Conservation (phyloP, 2,888 invertebrate species). For the Prosopocoilus inquinatus region DNA sequence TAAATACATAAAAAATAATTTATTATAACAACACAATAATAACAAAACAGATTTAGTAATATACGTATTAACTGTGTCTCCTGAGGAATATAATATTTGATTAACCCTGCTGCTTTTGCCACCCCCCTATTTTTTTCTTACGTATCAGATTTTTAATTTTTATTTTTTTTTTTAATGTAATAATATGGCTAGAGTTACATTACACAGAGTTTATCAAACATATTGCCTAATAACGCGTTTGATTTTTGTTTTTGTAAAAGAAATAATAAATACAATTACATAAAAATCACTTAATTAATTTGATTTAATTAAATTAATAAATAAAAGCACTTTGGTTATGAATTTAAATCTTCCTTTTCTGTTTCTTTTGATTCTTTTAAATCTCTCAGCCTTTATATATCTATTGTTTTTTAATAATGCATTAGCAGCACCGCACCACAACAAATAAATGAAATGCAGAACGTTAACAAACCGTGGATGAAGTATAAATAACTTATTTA, state of each 20-base stretch:
- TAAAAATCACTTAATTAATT: too few species aligned
- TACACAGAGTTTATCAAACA: neutral
- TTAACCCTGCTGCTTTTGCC: constrained; percentile 8
- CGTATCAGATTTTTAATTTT: neutral
- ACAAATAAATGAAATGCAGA: neutral
- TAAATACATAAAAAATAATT: too few species aligned
- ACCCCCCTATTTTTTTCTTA: neutral
- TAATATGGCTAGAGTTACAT: neutral
- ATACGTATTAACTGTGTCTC: constrained; percentile 41
- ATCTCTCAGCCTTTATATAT: neutral
- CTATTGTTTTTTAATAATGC: constrained; percentile 8
- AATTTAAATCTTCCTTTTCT: neutral
- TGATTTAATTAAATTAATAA: too few species aligned
- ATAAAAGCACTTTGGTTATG: too few species aligned
- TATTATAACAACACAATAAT: too few species aligned
- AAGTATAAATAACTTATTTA: too few species aligned
- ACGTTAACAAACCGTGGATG: too few species aligned
- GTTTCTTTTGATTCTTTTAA: neutral
- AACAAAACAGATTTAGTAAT: too few species aligned
- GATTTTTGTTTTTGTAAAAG: too few species aligned
- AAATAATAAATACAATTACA: too few species aligned
- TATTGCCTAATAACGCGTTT: too few species aligned
- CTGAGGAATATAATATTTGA: constrained; percentile 38
- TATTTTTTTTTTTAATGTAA: neutral
- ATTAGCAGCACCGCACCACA: constrained; percentile 5